Evolutionary conservation across 2,888 invertebrate species (phyloP).

Genomic region (Eristalis pertinax): DNA sequence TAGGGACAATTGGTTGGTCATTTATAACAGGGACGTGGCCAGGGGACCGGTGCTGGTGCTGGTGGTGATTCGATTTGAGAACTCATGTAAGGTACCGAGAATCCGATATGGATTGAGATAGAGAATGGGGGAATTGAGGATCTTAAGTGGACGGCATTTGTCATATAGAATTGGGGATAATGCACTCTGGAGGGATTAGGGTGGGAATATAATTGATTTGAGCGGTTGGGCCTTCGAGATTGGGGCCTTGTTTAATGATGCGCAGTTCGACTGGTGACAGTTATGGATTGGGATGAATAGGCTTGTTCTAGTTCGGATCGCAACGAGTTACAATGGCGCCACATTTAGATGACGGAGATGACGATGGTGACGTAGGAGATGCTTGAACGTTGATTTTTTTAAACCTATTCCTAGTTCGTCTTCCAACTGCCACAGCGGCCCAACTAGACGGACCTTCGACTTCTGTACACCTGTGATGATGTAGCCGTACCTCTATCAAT

Average conservation of each 20-base stretch:
- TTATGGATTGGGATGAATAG: constrained; percentile 37
- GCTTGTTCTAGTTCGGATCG: neutral
- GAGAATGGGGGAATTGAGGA: constrained; percentile 52
- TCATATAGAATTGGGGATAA: constrained; percentile 65
- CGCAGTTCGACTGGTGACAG: constrained; percentile 40
- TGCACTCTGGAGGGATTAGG: constrained; percentile 58
- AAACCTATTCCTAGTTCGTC: no score
- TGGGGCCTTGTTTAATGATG: constrained; percentile 31
- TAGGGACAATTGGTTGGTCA: constrained; percentile 72
- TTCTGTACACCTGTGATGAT: no score
- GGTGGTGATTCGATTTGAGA: constrained; percentile 70
- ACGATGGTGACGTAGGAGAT: no score
- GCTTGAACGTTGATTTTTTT: no score
- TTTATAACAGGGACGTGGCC: constrained; percentile 50
- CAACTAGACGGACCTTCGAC: no score
- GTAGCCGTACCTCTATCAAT: no score
- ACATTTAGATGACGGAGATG: no score
- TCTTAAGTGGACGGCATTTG: constrained; percentile 70
- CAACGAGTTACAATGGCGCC: constrained; percentile 3
- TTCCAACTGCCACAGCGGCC: no score
- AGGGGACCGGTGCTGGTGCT: constrained; percentile 2
- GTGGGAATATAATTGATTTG: constrained; percentile 58
- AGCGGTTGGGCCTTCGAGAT: neutral
- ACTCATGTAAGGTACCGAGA: constrained; percentile 63
- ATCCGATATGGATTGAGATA: constrained; percentile 69